These are phyloP conservation scores for Hymenopus coronatus DNA, from an alignment of 2,888 invertebrate genomes.

Conservation along the genomic window DNA sequence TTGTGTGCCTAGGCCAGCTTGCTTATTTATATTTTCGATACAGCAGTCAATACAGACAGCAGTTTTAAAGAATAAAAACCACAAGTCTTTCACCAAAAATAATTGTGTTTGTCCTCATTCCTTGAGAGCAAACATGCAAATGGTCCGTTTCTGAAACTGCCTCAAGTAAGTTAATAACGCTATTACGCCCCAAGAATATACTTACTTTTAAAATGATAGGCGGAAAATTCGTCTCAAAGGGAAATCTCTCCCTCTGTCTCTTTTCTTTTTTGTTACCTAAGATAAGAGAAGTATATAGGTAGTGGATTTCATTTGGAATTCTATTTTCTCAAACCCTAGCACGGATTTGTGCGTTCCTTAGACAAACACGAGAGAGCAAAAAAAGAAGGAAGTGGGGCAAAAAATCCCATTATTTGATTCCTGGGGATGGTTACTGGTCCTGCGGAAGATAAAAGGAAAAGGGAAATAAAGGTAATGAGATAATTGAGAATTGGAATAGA, in stretches of 20 bases:
- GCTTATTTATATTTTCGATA: no score
- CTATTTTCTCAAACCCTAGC: background rate
- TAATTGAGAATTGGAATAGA: background rate
- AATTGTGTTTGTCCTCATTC: no score
- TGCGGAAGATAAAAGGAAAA: background rate
- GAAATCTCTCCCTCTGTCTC: background rate
- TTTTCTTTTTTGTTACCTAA: background rate
- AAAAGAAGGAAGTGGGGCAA: background rate
- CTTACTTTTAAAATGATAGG: no score
- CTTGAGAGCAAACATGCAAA: no score
- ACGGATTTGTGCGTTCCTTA: background rate
- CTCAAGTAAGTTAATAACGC: no score
- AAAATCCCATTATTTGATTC: background rate
- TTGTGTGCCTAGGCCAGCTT: no score
- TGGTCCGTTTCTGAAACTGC: no score
- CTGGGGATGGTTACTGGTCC: background rate
- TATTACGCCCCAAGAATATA: no score
- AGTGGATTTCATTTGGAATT: background rate
- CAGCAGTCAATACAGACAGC: no score
- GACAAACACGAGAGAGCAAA: background rate
- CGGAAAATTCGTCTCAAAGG: background rate
- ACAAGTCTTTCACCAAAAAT: no score
- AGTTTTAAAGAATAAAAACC: no score
- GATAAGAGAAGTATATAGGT: background rate
- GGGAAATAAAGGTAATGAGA: background rate